Conservation (phyloP, 2,797 vertebrate genomes). For the Acanthurus tractus region DNA sequence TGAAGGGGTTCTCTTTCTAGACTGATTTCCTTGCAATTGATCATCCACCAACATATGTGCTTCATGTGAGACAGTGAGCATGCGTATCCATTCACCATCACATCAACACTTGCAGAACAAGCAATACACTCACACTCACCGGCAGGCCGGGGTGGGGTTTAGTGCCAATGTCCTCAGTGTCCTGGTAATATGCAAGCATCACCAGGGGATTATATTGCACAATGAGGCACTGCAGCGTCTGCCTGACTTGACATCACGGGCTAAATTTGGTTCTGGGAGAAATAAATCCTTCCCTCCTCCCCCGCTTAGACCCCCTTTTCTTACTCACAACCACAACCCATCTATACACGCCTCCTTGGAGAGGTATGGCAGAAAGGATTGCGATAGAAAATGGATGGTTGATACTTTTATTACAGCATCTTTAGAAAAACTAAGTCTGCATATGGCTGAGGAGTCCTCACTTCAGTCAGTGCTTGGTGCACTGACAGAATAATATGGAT, state of each 20-base stretch:
- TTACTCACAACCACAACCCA: constrained; percentile 38
- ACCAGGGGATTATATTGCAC: constrained; percentile 83
- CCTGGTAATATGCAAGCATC: constrained; percentile 83
- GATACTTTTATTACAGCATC: neutral
- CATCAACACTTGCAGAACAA: constrained; percentile 38
- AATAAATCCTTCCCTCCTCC: constrained; percentile 78
- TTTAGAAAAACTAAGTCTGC: neutral
- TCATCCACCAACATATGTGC: neutral
- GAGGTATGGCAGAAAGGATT: constrained; percentile 42
- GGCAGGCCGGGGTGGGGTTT: constrained; percentile 65
- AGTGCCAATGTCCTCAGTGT: constrained; percentile 79
- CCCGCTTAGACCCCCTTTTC: constrained; percentile 39
- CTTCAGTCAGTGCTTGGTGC: constrained; percentile 4
- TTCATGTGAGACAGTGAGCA: constrained; percentile 14
- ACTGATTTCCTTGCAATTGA: constrained; percentile 3
- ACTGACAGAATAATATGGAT: constrained; percentile 36
- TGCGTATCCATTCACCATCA: constrained; percentile 9
- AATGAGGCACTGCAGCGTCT: constrained; percentile 82
- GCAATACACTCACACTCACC: constrained; percentile 29
- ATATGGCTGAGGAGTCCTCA: constrained; percentile 16
- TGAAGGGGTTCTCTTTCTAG: too few species aligned
- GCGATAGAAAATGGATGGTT: constrained; percentile 39
- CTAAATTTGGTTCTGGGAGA: constrained; percentile 83
- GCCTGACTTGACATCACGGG: constrained; percentile 83
- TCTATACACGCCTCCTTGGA: constrained; percentile 5